Percentiles rank a stretch among this genome's conserved stretches.
phyloP scores from a whole-genome alignment of 1,140 invertebrate species.

The Grapholita molesta region DNA sequence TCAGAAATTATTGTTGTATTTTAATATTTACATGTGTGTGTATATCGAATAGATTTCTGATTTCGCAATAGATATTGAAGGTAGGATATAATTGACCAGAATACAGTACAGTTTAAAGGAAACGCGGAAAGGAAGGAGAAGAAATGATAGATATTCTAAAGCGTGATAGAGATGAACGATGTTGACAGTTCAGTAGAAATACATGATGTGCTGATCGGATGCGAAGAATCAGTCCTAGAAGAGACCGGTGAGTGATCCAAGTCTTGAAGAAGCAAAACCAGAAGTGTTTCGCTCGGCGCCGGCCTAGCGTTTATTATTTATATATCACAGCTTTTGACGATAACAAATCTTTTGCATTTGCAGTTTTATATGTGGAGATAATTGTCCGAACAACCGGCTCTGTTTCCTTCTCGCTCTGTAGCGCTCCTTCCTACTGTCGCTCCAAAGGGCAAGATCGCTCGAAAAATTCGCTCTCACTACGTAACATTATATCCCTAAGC shows the following conservation, averaged over 20 bases:
- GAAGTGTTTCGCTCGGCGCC: constrained; percentile 40
- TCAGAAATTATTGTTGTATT: constrained; percentile 61
- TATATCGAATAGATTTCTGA: constrained; percentile 58
- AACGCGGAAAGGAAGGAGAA: not conserved
- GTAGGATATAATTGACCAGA: constrained; percentile 46
- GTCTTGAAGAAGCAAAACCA: constrained; percentile 33
- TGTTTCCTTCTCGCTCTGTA: not conserved
- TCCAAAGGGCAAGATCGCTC: constrained; percentile 42
- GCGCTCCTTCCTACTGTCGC: not conserved
- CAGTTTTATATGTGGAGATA: constrained; percentile 67
- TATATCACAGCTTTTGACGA: constrained; percentile 78
- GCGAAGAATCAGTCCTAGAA: constrained; percentile 36
- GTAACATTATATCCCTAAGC: constrained; percentile 66
- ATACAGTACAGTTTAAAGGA: constrained; percentile 25
- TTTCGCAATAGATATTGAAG: constrained; percentile 27
- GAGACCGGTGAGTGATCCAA: constrained; percentile 39
- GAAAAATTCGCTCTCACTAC: constrained; percentile 65
- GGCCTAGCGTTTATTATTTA: constrained; percentile 67
- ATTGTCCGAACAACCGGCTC: constrained; percentile 66
- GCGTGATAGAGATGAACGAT: constrained; percentile 26
- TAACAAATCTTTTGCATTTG: constrained; percentile 78
- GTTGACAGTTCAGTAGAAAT: constrained; percentile 35
- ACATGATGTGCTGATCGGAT: constrained; percentile 68
- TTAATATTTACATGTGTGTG: constrained; percentile 64
- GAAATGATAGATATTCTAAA: constrained; percentile 24